These are phyloP conservation scores for Fragum whitleyi DNA, from an alignment of 2,888 invertebrate genomes.

Conservation along the genomic window DNA sequence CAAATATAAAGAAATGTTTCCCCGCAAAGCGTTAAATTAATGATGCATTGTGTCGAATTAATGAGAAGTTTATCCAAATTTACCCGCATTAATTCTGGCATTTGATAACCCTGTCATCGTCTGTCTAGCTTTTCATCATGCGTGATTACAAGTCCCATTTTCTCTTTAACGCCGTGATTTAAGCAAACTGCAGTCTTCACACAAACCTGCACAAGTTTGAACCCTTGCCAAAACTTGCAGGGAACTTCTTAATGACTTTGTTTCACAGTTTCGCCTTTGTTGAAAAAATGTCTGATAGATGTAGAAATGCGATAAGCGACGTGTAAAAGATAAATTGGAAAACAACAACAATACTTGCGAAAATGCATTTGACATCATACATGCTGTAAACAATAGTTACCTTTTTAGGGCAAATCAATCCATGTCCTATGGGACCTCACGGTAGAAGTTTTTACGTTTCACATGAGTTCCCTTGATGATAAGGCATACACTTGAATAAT, in stretches of 20 bases:
- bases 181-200: neutral
- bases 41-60: neutral
- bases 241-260: slow-evolving; percentile 8
- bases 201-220: slow-evolving; percentile 5
- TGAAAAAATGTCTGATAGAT: neutral
- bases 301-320: no score
- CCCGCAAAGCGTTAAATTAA: neutral
- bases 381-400: no score
- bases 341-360: no score
- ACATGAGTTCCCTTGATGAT: no score
- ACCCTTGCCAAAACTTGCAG: slow-evolving; percentile 4
- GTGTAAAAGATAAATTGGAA: no score
- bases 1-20: no score
- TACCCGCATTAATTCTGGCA: slow-evolving; percentile 10
- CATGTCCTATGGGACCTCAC: no score
- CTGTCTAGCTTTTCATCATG: slow-evolving; percentile 12
- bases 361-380: no score
- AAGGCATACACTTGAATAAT: no score
- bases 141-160: slow-evolving; percentile 2
- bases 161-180: slow-evolving; percentile 1
- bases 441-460: no score
- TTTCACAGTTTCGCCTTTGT: neutral
- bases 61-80: neutral
- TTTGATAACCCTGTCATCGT: slow-evolving; percentile 21
- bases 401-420: no score